Conservation (phyloP, 2,888 invertebrate genomes). For the Pristionchus maxplancki region DNA sequence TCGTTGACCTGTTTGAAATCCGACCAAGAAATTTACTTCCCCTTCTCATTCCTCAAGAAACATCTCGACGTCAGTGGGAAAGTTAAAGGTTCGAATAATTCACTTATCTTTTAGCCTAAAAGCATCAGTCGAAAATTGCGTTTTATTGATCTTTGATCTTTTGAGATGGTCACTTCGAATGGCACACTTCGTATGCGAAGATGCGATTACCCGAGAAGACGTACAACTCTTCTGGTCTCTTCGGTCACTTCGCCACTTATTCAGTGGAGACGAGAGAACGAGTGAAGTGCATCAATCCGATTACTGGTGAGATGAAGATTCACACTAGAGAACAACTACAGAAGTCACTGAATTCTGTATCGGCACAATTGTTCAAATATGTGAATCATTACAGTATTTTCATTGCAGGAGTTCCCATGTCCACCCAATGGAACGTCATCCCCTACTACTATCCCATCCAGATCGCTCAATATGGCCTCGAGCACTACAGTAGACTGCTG, state of each 20-base stretch:
- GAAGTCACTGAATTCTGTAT: not conserved
- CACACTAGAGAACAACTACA: not conserved
- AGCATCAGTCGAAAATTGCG: too few species aligned
- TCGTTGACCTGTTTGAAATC: slow-evolving; percentile 65
- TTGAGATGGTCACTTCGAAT: slow-evolving; percentile 68
- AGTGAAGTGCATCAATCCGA: slow-evolving; percentile 95
- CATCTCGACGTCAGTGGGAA: slow-evolving; percentile 70
- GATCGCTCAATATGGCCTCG: slow-evolving; percentile 96
- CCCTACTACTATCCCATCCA: slow-evolving; percentile 99
- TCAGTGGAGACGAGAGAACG: slow-evolving; percentile 96
- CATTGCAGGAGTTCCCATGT: slow-evolving; percentile 86
- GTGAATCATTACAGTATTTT: not conserved
- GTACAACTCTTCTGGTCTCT: slow-evolving; percentile 92
- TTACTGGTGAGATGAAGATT: slow-evolving; percentile 83
- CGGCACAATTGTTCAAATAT: not conserved
- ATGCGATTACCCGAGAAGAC: slow-evolving; percentile 60
- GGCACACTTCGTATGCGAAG: slow-evolving; percentile 71
- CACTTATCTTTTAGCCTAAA: too few species aligned
- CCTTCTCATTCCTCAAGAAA: slow-evolving; percentile 68
- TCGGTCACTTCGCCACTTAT: slow-evolving; percentile 97
- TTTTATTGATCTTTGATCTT: slow-evolving; percentile 3
- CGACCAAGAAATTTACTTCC: slow-evolving; percentile 70
- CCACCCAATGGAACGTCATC: slow-evolving; percentile 95
- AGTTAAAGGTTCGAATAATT: slow-evolving; percentile 63
- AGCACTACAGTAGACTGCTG: slow-evolving; percentile 91